Conservation (phyloP, 2,797 vertebrate species). For the Triplophysa bombifrons region DNA sequence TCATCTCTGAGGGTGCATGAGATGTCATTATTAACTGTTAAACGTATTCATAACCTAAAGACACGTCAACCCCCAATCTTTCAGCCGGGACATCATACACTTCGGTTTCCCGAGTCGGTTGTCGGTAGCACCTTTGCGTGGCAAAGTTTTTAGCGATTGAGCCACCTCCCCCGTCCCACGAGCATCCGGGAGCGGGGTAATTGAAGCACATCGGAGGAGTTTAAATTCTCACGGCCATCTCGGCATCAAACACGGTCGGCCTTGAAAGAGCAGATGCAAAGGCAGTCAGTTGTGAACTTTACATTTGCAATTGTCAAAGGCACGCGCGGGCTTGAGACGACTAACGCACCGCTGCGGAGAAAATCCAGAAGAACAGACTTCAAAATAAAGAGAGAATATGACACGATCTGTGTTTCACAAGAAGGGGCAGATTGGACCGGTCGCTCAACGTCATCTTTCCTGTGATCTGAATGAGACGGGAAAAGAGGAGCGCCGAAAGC, state of each 20-base stretch:
- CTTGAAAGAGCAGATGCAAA: conserved; percentile 45
- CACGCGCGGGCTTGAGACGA: conserved; percentile 32
- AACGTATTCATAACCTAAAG: conserved; percentile 48
- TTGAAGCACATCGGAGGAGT: conserved; percentile 36
- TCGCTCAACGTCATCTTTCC: conserved; percentile 28
- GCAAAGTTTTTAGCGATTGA: conserved; percentile 31
- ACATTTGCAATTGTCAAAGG: conserved; percentile 56
- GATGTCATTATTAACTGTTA: conserved; percentile 59
- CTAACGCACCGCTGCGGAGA: conserved; percentile 9
- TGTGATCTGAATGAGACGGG: conserved; percentile 39
- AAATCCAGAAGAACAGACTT: conserved; percentile 26
- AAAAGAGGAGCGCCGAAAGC: conserved; percentile 33
- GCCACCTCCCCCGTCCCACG: neutral
- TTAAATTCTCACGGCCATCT: conserved; percentile 41
- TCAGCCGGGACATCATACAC: neutral
- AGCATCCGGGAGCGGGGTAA: neutral
- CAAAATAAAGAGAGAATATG: conserved; percentile 7
- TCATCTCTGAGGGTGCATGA: conserved; percentile 51
- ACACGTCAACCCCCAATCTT: conserved; percentile 3
- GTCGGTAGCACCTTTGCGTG: conserved; percentile 3
- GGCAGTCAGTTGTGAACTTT: conserved; percentile 55
- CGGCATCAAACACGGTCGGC: conserved; percentile 11
- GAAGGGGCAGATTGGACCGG: conserved; percentile 32
- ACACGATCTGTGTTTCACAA: conserved; percentile 1
- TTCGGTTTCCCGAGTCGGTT: conserved; percentile 14